Base-by-base conservation (phyloP, 1,140 invertebrate species). In the Drosophila simulans region DNA sequence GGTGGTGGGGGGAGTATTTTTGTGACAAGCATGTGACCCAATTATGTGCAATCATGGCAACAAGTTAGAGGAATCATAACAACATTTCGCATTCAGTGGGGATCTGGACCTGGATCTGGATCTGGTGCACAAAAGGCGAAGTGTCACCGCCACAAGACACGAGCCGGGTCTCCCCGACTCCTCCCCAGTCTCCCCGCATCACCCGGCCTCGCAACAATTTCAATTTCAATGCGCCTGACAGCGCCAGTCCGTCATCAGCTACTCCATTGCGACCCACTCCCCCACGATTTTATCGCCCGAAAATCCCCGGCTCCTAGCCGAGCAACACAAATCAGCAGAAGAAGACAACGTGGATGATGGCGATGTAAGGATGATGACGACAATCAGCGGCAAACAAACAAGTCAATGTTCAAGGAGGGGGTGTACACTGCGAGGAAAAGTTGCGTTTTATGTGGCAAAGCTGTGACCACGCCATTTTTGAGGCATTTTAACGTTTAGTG, bases 181-280 rank as follows among this genome's bases (percentile, higher is more conserved):
- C 37, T 27, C 43, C 45, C 56, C 31, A 3, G 8, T 10, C 8
- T 3, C 31, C 31, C 2, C 31, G 31, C 2, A 22, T 22, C 20
- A 22, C 20, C 20, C 20, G 3, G n/a, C 34, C 46, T 52, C 57
- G 78, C 64, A 72, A 90, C 70, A 85, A 90, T 90, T 90, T 90
- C 86, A 90, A 80, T 80, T 80, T 85, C 81, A 88, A 90, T 90
- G 86, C 68, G 82, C 51, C 72, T 90, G 86, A 90, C 86, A 90
- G 86, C 85, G 78, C 59, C 74, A 77, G 54, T 77, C 80, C 73
- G 39, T 60, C 64, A 60, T 55, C 39, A 58, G 52, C 22, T 22
- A 17, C 46, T 54, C 34, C 34, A 48, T 34, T 51, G 25, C 46
- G 37, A 12, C 37, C 11, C 35, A 8, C 22, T 48, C 25, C 25